Evolutionary conservation across 2,797 vertebrate species (phyloP).

Genomic region (Gobio occitaniae): DNA sequence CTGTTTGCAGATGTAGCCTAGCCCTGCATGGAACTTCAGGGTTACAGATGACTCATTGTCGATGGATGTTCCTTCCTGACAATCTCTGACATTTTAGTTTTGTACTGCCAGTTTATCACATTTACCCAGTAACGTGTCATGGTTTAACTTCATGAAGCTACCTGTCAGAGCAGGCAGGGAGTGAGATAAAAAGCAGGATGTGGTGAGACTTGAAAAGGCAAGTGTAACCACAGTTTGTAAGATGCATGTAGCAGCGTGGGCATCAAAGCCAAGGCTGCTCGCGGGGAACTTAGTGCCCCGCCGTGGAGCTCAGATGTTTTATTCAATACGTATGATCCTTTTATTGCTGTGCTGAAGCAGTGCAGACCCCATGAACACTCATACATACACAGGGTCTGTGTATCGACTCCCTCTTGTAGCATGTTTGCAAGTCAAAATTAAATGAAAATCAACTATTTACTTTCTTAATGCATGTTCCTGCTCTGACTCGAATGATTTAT

Average conservation of each 20-base stretch:
- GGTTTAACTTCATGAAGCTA: not conserved
- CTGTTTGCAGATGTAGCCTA: not conserved
- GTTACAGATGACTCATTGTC: not conserved
- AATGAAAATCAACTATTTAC: not conserved
- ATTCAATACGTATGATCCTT: slow-evolving; percentile 33
- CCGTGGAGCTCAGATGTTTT: slow-evolving; percentile 39
- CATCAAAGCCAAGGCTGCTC: slow-evolving; percentile 27
- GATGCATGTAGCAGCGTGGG: slow-evolving; percentile 12
- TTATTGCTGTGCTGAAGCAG: slow-evolving; percentile 16
- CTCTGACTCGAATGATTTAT: not conserved
- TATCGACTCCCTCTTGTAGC: not conserved
- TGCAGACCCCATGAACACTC: not conserved
- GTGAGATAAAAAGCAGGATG: not conserved
- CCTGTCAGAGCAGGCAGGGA: not conserved
- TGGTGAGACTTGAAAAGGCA: slow-evolving; percentile 25
- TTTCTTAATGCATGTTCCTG: not conserved
- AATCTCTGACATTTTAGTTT: not conserved
- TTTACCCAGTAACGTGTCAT: not conserved
- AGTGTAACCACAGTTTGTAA: slow-evolving; percentile 34
- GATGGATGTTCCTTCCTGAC: not conserved
- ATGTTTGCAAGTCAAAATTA: not conserved
- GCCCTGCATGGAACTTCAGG: not conserved
- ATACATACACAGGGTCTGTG: not conserved
- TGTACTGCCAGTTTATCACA: not conserved
- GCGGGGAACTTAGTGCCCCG: slow-evolving; percentile 14